Base-by-base conservation (phyloP, 2,888 invertebrate genomes). In the Craniophora ligustri region DNA sequence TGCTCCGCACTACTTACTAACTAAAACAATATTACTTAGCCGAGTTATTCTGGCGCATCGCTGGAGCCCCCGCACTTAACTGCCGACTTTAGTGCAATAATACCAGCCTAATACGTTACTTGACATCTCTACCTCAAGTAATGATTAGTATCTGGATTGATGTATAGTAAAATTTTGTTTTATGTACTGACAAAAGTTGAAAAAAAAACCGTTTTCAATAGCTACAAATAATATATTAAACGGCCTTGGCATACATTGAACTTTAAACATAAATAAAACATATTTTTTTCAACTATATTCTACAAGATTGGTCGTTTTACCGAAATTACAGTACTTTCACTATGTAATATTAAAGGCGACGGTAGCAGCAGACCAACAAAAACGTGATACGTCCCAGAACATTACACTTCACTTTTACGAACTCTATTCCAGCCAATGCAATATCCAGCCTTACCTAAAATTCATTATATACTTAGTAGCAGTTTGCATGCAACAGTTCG, bases 1-100 rank as follows among this genome's bases (percentile, higher is more conserved):
- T 74, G 76, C 78, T 75, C 82, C 75, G 76, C 78, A 76, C 83
- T 81, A 86, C 85, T 88, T 87, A 86, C 86, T 82, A 85, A 87
- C 86, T 89, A 84, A 88, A 88, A 91, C 90, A 89, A 89, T 89
- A 90, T 88, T 88, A 90, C 88, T 88, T 87, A 88, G 78, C 74
- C 63, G 79, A 84, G 82, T 85, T 82, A 82, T 65, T 72, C 60
- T 69, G 46, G 49, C 47, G 60, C 55, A 63, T 68, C 47, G 23
- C 49, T 45, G 36, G 26, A 55, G 57, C 42, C 62, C 41, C 39
- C 42, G 32, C 41, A 39, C 40, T 13, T 32, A 44, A 32, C 44
- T 44, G 19, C 49, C 48, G 68, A 67, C 63, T 64, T 40, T 35
- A 16, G 47, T 18, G 34, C 34, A 28, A 42, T 32, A 32, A 54